Conservation (phyloP, 2,113 vertebrate genomes). For the Hippopotamus amphibius region DNA sequence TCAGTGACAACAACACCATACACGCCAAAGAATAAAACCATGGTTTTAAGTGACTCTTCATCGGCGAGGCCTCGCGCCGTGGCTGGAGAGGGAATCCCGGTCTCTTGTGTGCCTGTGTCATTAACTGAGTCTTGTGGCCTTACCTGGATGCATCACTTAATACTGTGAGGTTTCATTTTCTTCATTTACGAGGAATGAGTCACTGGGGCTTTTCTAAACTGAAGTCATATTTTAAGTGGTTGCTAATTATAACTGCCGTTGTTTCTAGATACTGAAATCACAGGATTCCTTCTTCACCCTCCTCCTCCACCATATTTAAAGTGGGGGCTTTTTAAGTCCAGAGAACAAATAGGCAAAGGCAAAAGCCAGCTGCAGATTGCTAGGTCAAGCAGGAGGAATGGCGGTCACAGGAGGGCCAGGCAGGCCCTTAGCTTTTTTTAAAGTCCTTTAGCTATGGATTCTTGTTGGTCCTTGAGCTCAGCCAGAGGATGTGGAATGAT, state of each 20-base stretch:
- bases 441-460: not conserved
- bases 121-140: not conserved
- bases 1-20: not conserved
- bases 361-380: not conserved
- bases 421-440: no score
- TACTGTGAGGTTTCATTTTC: not conserved
- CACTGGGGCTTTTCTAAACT: not conserved
- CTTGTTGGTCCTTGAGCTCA: not conserved
- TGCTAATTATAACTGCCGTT: not conserved
- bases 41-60: not conserved
- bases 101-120: no score
- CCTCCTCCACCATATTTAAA: not conserved
- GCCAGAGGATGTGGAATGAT: rapidly evolving
- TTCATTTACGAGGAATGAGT: not conserved
- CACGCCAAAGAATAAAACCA: not conserved
- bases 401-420: not conserved
- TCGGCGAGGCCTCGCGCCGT: rapidly evolving
- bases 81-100: not conserved
- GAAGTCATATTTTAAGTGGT: not conserved
- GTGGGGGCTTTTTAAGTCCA: not conserved
- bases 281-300: not conserved
- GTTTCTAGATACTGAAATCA: conserved; percentile 10
- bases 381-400: not conserved
- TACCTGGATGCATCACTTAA: not conserved
- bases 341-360: not conserved